phyloP scores from a whole-genome alignment of 2,888 invertebrate species.

The Nephrotoma guestfalica region DNA sequence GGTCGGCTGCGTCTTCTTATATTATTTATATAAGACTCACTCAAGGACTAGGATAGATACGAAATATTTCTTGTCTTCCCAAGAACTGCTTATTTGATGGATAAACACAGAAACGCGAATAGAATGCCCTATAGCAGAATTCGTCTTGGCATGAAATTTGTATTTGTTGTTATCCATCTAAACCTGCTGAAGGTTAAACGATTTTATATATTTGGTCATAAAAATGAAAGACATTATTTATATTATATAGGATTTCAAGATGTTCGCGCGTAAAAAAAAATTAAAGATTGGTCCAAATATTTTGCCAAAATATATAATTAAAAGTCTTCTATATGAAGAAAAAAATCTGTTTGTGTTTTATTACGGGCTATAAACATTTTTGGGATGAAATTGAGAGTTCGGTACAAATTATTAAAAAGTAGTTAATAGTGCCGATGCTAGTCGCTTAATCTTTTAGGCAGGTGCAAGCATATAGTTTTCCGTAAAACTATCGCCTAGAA shows the following conservation, averaged over 20 bases:
- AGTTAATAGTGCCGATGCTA: neutral
- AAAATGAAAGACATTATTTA: neutral
- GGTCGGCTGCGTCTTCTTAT: neutral
- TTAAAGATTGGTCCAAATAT: neutral
- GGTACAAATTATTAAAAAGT: neutral
- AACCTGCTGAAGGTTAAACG: neutral
- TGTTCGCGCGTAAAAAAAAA: neutral
- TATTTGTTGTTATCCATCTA: neutral
- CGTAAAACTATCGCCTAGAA: neutral
- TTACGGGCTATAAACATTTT: neutral
- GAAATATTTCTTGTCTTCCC: neutral
- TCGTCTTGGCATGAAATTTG: neutral
- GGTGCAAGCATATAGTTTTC: neutral
- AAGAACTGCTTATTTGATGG: neutral
- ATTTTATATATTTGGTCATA: neutral
- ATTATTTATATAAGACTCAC: neutral
- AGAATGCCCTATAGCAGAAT: neutral
- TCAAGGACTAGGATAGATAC: neutral
- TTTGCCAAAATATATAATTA: neutral
- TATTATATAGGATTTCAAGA: neutral
- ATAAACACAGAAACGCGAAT: neutral
- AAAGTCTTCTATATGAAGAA: neutral
- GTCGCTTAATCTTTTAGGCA: neutral
- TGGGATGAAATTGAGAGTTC: neutral
- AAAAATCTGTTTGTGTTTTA: neutral